Evolutionary conservation across 2,113 vertebrate species (phyloP), one percentile per base, ranked within the genome.

Genomic region (Lasiurus cinereus): DNA sequence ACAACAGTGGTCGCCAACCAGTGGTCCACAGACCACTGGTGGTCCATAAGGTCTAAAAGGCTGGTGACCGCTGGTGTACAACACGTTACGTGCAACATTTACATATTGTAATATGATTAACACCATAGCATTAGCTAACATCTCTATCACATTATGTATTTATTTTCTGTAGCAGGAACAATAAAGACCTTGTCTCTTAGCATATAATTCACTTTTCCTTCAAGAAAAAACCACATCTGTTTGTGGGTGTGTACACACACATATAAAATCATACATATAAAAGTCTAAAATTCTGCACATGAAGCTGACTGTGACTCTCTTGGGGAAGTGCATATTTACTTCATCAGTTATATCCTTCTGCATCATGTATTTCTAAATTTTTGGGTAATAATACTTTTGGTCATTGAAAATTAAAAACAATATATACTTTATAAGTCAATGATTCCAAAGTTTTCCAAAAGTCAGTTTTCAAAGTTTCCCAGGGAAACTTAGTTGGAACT

Each of bases 401-500:
- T n/a, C 6, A 36, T 48, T 39, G 50, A 83, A 84, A 50, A 64
- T n/a, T 8, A 31, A 56, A 48, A 31, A 79, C 2, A 5, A 39
- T 59, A n/a, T 31, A 5, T 50, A 56, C 77, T 93, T 52, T 64
- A 56, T 79, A 93, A 52, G 56, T 73, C 48, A 33, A 24, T 21
- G 46, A 54, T 84, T 90, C 88, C 56, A n/a, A 48, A 50, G 22
- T 74, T 80, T 82, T 66, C 69, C 50, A 77, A 83, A 29, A 87
- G 52, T 56, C 29, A 5, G 27, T 69, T 83, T 92, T 84, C 31
- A 64, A 69, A 52, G 31, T 93, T 96, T 95, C 96, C 95, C 95
- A 91, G 90, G 78, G 87, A 93, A 90, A 46, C 72, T 96, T 95
- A 95, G 95, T 97, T 97, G 95, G 87, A 95, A 94, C 74, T 76